phyloP scores from a whole-genome alignment of 2,888 invertebrate genomes.

The Hydrotaea diabolus region DNA sequence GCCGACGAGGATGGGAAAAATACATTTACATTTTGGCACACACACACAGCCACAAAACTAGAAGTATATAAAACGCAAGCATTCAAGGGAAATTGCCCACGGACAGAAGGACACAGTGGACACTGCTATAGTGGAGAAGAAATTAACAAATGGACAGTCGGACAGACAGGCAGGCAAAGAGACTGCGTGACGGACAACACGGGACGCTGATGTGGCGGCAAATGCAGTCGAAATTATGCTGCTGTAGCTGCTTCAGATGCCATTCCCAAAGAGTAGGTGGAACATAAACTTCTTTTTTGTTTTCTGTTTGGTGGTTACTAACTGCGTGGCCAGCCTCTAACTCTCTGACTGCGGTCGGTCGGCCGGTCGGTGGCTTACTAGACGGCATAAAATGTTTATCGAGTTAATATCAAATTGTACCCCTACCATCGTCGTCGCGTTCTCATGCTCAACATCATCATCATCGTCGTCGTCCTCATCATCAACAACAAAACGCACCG shows the following conservation, averaged over 20 bases:
- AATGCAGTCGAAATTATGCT: conserved; percentile 69
- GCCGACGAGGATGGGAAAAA: background rate
- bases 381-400: conserved; percentile 77
- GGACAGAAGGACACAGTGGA: conserved; percentile 43
- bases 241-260: conserved; percentile 73
- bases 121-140: conserved; percentile 17
- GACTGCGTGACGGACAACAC: conserved; percentile 23
- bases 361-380: background rate
- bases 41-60: background rate
- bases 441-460: background rate
- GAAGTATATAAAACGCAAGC: background rate
- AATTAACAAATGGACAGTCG: conserved; percentile 43
- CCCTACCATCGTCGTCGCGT: conserved; percentile 58
- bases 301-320: conserved; percentile 75
- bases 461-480: background rate
- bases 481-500: conserved; percentile 9
- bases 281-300: conserved; percentile 75
- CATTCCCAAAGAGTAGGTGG: conserved; percentile 79
- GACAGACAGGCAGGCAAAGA: too few relatives aligned
- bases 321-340: conserved; percentile 72
- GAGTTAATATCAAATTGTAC: conserved; percentile 79
- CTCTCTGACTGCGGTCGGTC: too few relatives aligned
- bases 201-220: conserved; percentile 68
- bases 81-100: conserved; percentile 27
- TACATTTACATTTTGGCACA: too few relatives aligned